Evolutionary conservation across 2,888 invertebrate genomes (phyloP).

Genomic region (Drosophila melanosoma): DNA sequence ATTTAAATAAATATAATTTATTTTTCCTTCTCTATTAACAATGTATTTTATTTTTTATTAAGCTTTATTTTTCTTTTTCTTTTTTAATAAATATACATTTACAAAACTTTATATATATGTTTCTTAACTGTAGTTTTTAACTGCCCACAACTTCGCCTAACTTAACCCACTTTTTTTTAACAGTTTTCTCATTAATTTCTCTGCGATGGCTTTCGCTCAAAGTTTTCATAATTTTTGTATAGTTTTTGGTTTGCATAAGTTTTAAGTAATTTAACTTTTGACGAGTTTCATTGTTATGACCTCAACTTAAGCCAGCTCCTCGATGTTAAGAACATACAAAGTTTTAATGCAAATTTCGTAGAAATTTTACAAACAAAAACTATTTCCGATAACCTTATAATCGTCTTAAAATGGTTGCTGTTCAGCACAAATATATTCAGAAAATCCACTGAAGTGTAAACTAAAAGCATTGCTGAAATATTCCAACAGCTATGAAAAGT

Average conservation of each 20-base stretch:
- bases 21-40: background rate
- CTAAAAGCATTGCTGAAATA: slow-evolving; percentile 23
- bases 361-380: slow-evolving; percentile 6
- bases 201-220: slow-evolving; percentile 33
- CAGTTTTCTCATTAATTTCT: slow-evolving; percentile 37
- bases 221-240: slow-evolving; percentile 42
- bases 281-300: slow-evolving; percentile 56
- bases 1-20: background rate
- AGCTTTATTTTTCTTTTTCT: background rate
- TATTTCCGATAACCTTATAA: slow-evolving; percentile 17
- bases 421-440: slow-evolving; percentile 11
- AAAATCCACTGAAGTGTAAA: slow-evolving; percentile 41
- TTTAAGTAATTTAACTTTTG: slow-evolving; percentile 74
- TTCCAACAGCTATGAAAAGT: background rate
- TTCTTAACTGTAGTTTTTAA: background rate
- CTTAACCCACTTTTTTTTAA: background rate
- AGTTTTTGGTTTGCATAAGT: slow-evolving; percentile 53
- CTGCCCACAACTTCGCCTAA: background rate
- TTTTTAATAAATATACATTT: background rate
- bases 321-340: slow-evolving; percentile 39
- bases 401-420: slow-evolving; percentile 32
- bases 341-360: slow-evolving; percentile 51
- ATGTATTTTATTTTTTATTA: background rate
- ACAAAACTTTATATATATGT: background rate
- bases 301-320: slow-evolving; percentile 14